phyloP scores from a whole-genome alignment of 2,113 vertebrate genomes.

The Origma solitaria region DNA sequence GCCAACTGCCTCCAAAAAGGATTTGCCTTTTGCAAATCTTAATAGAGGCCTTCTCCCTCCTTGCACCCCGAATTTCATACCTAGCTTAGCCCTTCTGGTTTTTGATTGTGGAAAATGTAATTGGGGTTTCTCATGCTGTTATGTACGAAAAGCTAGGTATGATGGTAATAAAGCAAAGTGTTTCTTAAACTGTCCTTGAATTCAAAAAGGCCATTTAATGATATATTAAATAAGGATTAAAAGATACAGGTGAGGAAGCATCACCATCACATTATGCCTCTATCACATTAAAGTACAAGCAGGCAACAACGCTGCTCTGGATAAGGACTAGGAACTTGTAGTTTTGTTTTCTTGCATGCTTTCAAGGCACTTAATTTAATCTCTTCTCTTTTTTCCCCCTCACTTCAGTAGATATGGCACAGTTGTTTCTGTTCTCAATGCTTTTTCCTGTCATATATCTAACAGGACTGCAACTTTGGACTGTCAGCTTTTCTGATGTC shows the following conservation, averaged over 20 bases:
- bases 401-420: neutral
- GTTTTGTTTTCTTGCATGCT: neutral
- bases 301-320: neutral
- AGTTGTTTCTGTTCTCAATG: neutral
- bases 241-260: neutral
- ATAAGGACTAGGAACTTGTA: neutral
- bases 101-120: neutral
- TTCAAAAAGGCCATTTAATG: neutral
- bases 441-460: neutral
- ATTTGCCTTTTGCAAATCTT: neutral
- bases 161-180: neutral
- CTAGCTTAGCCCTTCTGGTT: neutral
- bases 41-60: neutral
- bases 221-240: neutral
- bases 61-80: neutral
- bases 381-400: accelerated
- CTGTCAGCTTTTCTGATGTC: neutral
- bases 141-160: neutral
- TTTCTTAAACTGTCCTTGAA: neutral
- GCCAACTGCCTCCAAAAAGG: neutral
- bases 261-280: neutral
- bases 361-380: neutral
- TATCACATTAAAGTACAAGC: neutral
- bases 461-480: neutral
- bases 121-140: neutral